phyloP scores from a whole-genome alignment of 53 echinoderm and acorn worm species.

The Henricia sp. region DNA sequence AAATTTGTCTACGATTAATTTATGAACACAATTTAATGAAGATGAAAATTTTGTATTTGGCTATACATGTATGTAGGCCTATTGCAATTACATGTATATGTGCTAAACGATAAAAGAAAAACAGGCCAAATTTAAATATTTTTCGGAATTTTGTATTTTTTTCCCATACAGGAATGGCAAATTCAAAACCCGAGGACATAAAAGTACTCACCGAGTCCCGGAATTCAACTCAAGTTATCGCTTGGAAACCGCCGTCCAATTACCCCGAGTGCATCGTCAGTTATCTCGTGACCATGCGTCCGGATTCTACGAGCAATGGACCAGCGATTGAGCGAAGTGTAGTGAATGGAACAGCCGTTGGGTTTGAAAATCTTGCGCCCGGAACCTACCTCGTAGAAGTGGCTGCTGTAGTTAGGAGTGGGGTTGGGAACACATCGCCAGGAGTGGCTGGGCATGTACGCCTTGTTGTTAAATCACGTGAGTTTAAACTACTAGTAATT shows the following conservation, averaged over 20 bases:
- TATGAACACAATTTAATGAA: no score
- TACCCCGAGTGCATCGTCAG: constrained; percentile 58
- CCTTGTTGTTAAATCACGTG: constrained; percentile 16
- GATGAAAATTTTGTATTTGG: no score
- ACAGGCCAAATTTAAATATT: no score
- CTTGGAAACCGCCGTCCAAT: constrained; percentile 41
- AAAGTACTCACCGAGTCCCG: not conserved
- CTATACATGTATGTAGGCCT: no score
- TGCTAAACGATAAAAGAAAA: no score
- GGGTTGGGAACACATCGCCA: not conserved
- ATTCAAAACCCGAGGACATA: not conserved
- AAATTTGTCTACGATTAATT: no score
- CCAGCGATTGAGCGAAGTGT: not conserved
- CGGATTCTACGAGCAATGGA: not conserved
- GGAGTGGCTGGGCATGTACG: constrained; percentile 1
- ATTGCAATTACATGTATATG: no score
- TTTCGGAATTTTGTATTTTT: no score
- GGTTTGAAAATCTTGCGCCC: not conserved
- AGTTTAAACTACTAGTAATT: no score
- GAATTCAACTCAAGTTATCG: not conserved
- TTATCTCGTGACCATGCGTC: constrained; percentile 41
- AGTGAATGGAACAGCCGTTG: not conserved
- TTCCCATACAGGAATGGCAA: not conserved
- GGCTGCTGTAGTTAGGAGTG: not conserved
- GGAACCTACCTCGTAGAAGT: constrained; percentile 10